Evolutionary conservation across 2,888 invertebrate species (phyloP).

Genomic region (Eumerus sabulonum): DNA sequence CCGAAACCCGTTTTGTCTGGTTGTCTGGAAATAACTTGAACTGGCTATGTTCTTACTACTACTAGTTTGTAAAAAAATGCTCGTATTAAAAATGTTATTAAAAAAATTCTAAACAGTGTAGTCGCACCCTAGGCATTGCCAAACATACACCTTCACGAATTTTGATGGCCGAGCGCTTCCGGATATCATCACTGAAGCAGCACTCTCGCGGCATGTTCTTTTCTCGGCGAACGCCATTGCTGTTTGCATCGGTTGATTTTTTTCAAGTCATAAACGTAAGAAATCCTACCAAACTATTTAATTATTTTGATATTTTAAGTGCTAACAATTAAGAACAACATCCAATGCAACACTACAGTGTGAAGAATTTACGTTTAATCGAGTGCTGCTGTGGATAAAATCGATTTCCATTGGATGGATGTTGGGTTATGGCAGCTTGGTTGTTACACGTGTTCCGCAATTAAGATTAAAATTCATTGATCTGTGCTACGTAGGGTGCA

Average conservation of each 20-base stretch:
- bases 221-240: slow-evolving; percentile 78
- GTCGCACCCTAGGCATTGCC: slow-evolving; percentile 16
- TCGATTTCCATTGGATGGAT: slow-evolving; percentile 13
- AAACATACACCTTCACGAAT: background rate
- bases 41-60: too few species aligned
- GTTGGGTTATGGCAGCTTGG: slow-evolving; percentile 62
- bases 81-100: too few species aligned
- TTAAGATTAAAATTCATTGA: slow-evolving; percentile 32
- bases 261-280: slow-evolving; percentile 77
- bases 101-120: slow-evolving; percentile 47
- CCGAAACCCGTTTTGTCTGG: too few species aligned
- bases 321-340: background rate
- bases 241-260: slow-evolving; percentile 76
- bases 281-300: slow-evolving; percentile 65
- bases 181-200: slow-evolving; percentile 70
- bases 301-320: slow-evolving; percentile 19
- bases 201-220: slow-evolving; percentile 76
- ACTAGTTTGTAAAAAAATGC: too few species aligned
- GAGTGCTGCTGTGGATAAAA: slow-evolving; percentile 21
- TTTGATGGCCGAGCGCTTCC: slow-evolving; percentile 43
- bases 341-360: background rate
- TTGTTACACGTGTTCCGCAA: slow-evolving; percentile 58
- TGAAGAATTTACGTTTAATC: slow-evolving; percentile 3
- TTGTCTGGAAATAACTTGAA: too few species aligned
- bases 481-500: too few species aligned